Percentiles rank a stretch among this genome's conserved stretches.
These are phyloP conservation scores for Heterohyrax brucei DNA, from an alignment of 2,797 vertebrate species.

Conservation along the genomic window DNA sequence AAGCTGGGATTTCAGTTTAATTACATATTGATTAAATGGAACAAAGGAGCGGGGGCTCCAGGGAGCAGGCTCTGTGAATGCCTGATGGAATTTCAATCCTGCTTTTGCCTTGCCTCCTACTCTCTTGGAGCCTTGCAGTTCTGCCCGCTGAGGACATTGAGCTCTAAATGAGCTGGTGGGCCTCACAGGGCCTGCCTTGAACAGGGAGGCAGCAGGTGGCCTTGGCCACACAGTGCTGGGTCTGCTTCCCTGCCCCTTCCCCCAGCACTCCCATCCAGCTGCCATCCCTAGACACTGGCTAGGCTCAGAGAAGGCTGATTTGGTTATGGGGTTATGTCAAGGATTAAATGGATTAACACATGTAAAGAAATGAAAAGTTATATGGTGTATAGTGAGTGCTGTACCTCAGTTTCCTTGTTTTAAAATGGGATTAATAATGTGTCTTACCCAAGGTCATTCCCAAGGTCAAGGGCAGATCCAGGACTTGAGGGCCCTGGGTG, in stretches of 20 bases:
- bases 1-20: slow-evolving; percentile 86
- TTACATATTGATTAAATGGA: slow-evolving; percentile 87
- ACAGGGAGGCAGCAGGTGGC: background rate
- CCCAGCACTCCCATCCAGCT: background rate
- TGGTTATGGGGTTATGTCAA: too few species aligned
- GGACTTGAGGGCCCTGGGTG: background rate
- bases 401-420: too few species aligned
- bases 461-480: slow-evolving; percentile 35
- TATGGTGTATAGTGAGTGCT: too few species aligned
- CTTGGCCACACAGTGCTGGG: background rate
- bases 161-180: background rate
- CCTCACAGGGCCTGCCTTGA: background rate
- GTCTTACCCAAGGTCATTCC: slow-evolving; percentile 22
- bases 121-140: background rate
- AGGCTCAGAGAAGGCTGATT: background rate
- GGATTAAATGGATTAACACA: too few species aligned
- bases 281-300: background rate
- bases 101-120: slow-evolving; percentile 39
- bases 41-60: slow-evolving; percentile 76
- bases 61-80: slow-evolving; percentile 65
- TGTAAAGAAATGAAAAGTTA: too few species aligned
- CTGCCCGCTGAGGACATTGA: background rate
- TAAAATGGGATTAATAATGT: too few species aligned
- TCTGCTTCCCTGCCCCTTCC: background rate
- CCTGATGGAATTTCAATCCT: slow-evolving; percentile 84